Evolutionary conservation across 2,888 invertebrate genomes (phyloP).

Genomic region (Xestia ashworthii): DNA sequence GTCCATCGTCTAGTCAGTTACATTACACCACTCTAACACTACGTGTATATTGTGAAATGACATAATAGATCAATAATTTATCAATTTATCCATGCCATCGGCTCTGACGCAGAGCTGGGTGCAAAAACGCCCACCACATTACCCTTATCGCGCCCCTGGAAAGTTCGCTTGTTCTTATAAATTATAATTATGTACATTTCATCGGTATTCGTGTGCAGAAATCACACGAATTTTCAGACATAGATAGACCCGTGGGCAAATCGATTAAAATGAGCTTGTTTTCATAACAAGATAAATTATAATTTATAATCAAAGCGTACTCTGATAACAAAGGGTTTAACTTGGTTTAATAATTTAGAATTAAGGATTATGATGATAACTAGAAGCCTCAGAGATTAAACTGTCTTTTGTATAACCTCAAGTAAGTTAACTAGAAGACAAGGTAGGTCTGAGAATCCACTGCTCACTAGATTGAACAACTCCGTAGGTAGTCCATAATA

Average conservation of each 20-base stretch:
- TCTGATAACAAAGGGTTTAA: conserved; percentile 15
- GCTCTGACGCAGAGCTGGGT: not conserved
- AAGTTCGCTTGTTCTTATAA: not conserved
- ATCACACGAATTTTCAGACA: conserved; percentile 17
- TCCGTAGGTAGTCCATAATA: not conserved
- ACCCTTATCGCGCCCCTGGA: conserved; percentile 15
- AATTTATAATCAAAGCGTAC: not conserved
- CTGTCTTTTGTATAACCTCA: not conserved
- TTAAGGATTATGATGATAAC: conserved; percentile 5
- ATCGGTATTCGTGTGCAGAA: conserved; percentile 32
- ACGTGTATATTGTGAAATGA: not conserved
- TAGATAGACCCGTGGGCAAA: conserved; percentile 18
- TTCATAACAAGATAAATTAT: conserved; percentile 26
- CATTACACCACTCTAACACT: not conserved
- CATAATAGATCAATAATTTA: not conserved
- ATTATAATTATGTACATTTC: conserved; percentile 1
- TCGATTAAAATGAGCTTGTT: conserved; percentile 24
- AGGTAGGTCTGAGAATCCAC: not conserved
- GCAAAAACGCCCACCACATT: not conserved
- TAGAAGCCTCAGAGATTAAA: not conserved
- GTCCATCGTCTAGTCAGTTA: not conserved
- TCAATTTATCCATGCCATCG: not conserved
- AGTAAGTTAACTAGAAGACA: not conserved
- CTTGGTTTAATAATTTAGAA: not conserved
- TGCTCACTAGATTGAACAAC: not conserved